Evolutionary conservation across 2,797 vertebrate genomes (phyloP), one percentile per base, ranked within the genome.

Genomic region (Megalops cyprinoides): DNA sequence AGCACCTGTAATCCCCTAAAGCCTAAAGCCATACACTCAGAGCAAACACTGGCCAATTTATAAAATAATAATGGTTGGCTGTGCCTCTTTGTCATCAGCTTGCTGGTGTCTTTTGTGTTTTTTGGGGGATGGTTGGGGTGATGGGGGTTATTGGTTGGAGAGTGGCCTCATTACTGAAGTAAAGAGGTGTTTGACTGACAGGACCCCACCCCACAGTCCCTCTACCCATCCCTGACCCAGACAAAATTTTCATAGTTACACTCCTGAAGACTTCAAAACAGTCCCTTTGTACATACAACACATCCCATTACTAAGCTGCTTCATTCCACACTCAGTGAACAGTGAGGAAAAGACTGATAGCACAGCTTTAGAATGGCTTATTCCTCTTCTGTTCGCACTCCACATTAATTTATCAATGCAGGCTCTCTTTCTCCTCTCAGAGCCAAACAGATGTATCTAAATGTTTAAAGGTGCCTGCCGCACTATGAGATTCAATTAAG

Each of bases 341-440:
- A 37, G n/a, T 25, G 28, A 71, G 67, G 42, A 9, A 53, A 71
- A n/a, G 37, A 71, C 67, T 42, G 67, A 71, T 42, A 71, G n/a
- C 37, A 71, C 20, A 23, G 51, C 15, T 53, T 53, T 18, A 53
- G 9, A 53, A 53, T 15, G 23, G 39, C n/a, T 42, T 44, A 39
- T 37, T 39, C 62, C 34, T 37, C 6, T 39, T 67, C 23, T 67
- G 34, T 37, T 37, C 60, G 4, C 12, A 67, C 14, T 67, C 18
- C 37, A 39, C 34, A 39, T 20, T 39, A 42, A 42, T 42, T 18
- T 39, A 37, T 39, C 65, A 39, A 20, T 14, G 3, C 6, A 2
- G 14, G 14, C 65, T 20, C 15, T 69, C 20, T 20, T 6, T 69
- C 20, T 18, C 15, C 2, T 53, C 34, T 67, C 18, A 39, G 65